phyloP scores from a whole-genome alignment of 2,888 invertebrate species.

The Amblyjoppa proteus region DNA sequence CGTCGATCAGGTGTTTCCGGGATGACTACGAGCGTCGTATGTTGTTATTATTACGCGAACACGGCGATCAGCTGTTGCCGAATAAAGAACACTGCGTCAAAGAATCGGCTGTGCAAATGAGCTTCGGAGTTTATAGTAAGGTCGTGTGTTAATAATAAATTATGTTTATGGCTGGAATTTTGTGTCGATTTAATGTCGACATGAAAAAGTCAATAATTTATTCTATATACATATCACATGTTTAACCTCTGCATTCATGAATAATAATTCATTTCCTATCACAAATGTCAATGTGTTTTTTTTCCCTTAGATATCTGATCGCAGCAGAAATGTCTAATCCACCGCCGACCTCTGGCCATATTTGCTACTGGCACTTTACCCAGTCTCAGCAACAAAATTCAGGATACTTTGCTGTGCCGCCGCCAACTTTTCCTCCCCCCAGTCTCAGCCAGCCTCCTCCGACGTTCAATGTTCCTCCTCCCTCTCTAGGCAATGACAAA shows the following conservation, averaged over 20 bases:
- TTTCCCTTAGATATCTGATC: constrained; percentile 5
- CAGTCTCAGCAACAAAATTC: constrained; percentile 69
- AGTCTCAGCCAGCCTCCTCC: constrained; percentile 74
- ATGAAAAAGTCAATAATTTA: not conserved
- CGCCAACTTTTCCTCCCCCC: constrained; percentile 77
- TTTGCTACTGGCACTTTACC: constrained; percentile 73
- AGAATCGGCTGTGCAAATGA: constrained; percentile 22
- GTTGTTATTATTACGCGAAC: constrained; percentile 41
- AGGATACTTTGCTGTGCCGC: constrained; percentile 74
- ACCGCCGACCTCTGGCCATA: constrained; percentile 69
- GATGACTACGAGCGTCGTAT: not conserved
- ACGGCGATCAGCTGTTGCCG: constrained; percentile 32
- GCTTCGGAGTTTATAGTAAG: constrained; percentile 1
- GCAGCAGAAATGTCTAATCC: constrained; percentile 72
- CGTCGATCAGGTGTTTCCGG: constrained; percentile 47
- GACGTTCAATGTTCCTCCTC: constrained; percentile 70
- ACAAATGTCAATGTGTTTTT: not conserved
- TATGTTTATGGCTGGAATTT: not conserved
- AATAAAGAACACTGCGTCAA: constrained; percentile 26
- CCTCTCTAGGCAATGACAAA: constrained; percentile 67
- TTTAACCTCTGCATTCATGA: constrained; percentile 33
- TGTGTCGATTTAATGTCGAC: not conserved
- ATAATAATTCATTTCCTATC: not conserved
- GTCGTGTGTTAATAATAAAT: not conserved
- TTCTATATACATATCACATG: not conserved